Evolutionary conservation across 2,888 invertebrate genomes (phyloP).

Genomic region (Nebria brevicollis): DNA sequence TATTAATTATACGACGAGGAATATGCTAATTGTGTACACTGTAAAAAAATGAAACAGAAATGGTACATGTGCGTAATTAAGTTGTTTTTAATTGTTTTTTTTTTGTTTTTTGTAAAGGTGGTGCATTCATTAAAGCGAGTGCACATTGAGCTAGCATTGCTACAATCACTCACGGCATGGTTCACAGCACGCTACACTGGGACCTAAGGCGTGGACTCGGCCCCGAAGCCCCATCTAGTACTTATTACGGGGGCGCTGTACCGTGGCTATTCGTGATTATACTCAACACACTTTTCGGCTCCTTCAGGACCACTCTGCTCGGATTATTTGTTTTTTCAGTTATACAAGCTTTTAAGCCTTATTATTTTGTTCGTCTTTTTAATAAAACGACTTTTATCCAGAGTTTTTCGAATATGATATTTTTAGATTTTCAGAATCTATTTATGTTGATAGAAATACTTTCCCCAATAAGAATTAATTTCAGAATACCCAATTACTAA

Average conservation of each 20-base stretch:
- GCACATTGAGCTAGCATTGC: slow-evolving; percentile 15
- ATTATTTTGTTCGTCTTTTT: background rate
- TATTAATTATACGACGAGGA: background rate
- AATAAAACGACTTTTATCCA: background rate
- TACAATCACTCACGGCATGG: slow-evolving; percentile 13
- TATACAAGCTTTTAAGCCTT: background rate
- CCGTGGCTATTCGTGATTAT: background rate
- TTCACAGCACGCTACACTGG: background rate
- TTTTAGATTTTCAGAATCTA: too few species aligned
- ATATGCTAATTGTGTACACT: background rate
- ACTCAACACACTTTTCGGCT: background rate
- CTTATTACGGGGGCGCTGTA: slow-evolving; percentile 16
- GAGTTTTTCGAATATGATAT: too few species aligned
- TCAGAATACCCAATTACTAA: too few species aligned
- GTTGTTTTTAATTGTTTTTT: slow-evolving; percentile 15
- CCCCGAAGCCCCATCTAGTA: background rate
- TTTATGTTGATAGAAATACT: too few species aligned
- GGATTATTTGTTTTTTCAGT: background rate
- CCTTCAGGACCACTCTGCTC: background rate
- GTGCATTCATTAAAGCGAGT: slow-evolving; percentile 20
- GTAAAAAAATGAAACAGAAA: background rate
- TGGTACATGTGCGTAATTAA: background rate
- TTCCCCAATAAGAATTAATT: too few species aligned
- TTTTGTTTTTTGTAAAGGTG: background rate
- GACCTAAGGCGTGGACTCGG: background rate